Evolutionary conservation across 2,113 vertebrate genomes (phyloP), one percentile per base, ranked within the genome.

Genomic region (human): DNA sequence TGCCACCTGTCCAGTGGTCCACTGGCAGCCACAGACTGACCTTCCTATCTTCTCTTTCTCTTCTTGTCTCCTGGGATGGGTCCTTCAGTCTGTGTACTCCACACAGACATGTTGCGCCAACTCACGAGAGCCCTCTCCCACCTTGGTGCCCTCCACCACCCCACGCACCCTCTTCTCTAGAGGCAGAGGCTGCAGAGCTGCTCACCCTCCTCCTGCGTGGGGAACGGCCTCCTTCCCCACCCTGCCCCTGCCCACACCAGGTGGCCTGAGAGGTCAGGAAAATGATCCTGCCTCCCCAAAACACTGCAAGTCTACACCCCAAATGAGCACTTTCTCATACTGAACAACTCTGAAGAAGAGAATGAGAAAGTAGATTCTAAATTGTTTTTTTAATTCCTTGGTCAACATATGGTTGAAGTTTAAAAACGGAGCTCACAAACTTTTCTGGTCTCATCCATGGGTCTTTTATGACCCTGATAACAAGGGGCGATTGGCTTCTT

Each of bases 371-470:
- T 25, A 78, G 7, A 75, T 30, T 43, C n/a, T 64, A 55, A n/a
- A 75, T 82, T 32, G 4, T 27, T 16, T 8, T 52, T 75, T 59
- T 43, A 35, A 94, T 22, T 22, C 35, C 48, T 94, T 32, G 38
- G 45, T 76, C 93, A 97, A 84, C 84, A 97, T 64, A 76, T 52
- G 89, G 59, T 66, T 79, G 95, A 97, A 88, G 32, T 81, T 55
- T 95, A 80, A 83, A 75, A 92, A 86, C 84, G 91, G 94, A 59
- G 52, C 55, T 64, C 50, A 59, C 72, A 61, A 55, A 78, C 12
- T n/a, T 97, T 93, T 87, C 48, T 85, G 81, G 14, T 66, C 76
- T 91, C 5, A 57, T 52, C 52, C 57, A 30, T 82, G 91, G 38
- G 32, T 87, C 50, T 90, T 87, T 76, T 80, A 43, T 22, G 79